Evolutionary conservation across 2,888 invertebrate species (phyloP).

Genomic region (Neocrepidodera transversa): DNA sequence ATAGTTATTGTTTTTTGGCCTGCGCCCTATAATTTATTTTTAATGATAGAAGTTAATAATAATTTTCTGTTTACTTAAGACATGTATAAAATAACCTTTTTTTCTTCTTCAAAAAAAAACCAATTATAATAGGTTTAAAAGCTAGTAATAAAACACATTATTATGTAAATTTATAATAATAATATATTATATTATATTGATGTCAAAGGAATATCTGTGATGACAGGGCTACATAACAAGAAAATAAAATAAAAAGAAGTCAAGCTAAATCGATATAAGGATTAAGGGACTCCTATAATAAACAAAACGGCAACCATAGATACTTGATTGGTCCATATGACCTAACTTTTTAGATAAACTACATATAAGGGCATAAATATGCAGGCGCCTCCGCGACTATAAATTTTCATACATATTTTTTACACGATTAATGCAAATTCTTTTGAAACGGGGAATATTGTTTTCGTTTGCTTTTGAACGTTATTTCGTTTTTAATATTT

Average conservation of each 20-base stretch:
- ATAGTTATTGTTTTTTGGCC: too few species aligned
- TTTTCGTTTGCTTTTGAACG: conserved; percentile 1
- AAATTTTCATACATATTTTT: conserved; percentile 52
- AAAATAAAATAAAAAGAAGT: neutral
- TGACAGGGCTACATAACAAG: neutral
- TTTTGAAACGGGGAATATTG: conserved; percentile 13
- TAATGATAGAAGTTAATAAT: too few species aligned
- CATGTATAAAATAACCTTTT: too few species aligned
- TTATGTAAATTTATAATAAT: too few species aligned
- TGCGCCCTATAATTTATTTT: too few species aligned
- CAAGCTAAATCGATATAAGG: conserved; percentile 26
- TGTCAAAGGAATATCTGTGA: neutral
- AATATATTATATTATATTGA: too few species aligned
- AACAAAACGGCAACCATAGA: conserved; percentile 44
- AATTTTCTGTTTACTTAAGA: too few species aligned
- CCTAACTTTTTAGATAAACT: conserved; percentile 51
- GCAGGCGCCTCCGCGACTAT: conserved; percentile 49
- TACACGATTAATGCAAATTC: conserved; percentile 46
- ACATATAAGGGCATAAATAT: conserved; percentile 54
- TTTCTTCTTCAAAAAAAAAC: too few species aligned
- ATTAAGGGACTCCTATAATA: conserved; percentile 36
- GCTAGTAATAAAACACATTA: too few species aligned
- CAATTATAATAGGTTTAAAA: too few species aligned
- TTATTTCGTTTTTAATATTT: neutral
- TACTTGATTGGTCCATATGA: conserved; percentile 41